Evolutionary conservation across 2,113 vertebrate species (phyloP), one percentile per base, ranked within the genome.

Genomic region (Sprattus sprattus): DNA sequence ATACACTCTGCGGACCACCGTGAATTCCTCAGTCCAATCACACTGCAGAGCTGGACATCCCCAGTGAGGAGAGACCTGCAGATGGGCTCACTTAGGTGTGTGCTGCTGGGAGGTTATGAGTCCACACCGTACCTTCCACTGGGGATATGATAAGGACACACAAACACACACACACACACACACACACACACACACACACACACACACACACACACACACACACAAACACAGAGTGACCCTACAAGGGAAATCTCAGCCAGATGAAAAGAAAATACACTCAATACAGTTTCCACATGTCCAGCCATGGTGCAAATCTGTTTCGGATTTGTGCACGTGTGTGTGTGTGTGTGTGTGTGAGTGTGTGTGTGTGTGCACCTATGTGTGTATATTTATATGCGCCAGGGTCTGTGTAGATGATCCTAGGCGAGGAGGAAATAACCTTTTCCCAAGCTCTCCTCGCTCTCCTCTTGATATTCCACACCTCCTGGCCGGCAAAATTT

Each of bases 261-360:
- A 93, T 93, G 89, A 93, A 93, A 93, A 94, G 91, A 92, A 93
- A 94, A 94, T 89, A 93, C 32, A 85, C 45, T 47, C 60, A 49
- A 78, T 89, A 85, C 91, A 91, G 88, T 91, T 92, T 93, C 91
- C 92, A 94, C 89, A 92, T 92, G 92, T 93, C 86, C 64, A 46
- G 83, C n/a, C 87, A 89, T 88, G 91, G 88, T 91, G 89, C 88
- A 93, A 92, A 94, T 94, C 92, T 93, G 93, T 89, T 94, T 93
- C 90, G 49, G 85, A 92, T 93, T 93, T 92, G 82, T 81, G 82
- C 86, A 84, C 82, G 88, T 84, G 64, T 71, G n/a, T 25, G 64
- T 28, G 64, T 28, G 64, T 28, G 25, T 13, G 32, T 52, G 28
- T 85, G 83, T 85, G 89, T 81, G 84, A 84, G 84, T 3, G 81